Base-by-base conservation (phyloP, 1,140 invertebrate genomes). In the Laupala kohalensis region DNA sequence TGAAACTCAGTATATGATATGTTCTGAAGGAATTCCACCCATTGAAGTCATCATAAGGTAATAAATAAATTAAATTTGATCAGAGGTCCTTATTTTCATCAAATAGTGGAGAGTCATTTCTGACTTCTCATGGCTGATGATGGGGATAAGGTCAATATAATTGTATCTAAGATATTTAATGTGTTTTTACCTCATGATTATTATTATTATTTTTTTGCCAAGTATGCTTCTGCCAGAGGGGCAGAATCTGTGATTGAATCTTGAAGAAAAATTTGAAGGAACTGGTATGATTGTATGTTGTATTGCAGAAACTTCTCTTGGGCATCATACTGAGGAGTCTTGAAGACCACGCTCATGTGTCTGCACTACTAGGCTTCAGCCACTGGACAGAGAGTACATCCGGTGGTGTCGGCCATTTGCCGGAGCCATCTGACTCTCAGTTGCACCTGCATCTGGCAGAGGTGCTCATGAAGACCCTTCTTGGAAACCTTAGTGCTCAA, bases 291-390 rank as follows among this genome's bases (percentile, higher is more conserved):
- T 9, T 66, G n/a, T 66, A 26, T 4, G 5, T 66, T 66, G 13
- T 66, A 12, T 66, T 72, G 64, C 76, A 86, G 84, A 81, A 84
- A 75, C 83, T 88, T 81, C 82, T 89, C 71, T 79, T 88, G 70
- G 81, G 80, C 71, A 87, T 89, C 26, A 85, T 89, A 28, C 79
- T 89, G 67, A 84, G 82, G 9, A 88, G 86, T 78, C 78, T 89
- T 19, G 86, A 88, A 77, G 86, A 88, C 76, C 86, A 86, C 74
- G 80, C 79, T 67, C 85, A 87, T 75, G 81, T 88, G 25, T 83
- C 86, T 6, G 77, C 84, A 6, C 77, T 89, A 24, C 80, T 88
- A 4, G 84, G 85, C 4, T 81, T 84, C 77, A 77, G 79, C 67
- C 37, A 53, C 37, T 53, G 37, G 37, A 53, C 37, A 53, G 73